Base-by-base conservation (phyloP, 1,140 invertebrate species). In the Meteorus sp. region DNA sequence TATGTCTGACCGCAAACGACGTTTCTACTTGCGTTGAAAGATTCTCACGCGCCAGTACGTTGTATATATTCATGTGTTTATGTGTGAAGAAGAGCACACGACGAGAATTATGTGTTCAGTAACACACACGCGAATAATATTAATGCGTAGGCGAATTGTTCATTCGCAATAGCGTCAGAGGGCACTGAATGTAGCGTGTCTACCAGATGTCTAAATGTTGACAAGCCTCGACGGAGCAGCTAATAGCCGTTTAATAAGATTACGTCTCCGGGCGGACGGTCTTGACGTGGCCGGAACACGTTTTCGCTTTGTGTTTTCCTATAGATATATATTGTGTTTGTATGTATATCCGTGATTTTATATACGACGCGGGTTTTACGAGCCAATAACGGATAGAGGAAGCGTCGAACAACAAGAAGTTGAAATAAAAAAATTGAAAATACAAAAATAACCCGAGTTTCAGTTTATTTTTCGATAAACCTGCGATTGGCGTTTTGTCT, bases 241-340 rank as follows among this genome's bases (percentile, higher is more conserved):
- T 76, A 77, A 76, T 77, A 77, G 70, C 73, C 75, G 73, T 77
- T 77, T 77, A 77, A 77, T 77, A 76, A 76, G 74, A 76, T 77
- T 76, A 76, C 71, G 75, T 77, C 73, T 72, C 66, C 64, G 62
- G 62, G 60, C 27, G 27, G 27, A 29, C 27, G 27, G 27, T 5
- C 35, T 39, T 39, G 35, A 39, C 13, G 35, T 29, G 27, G 27
- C 27, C 27, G 9, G 27, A 29, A 29, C 27, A 29, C 27, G 27
- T 29, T 29, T 9, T 9, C 27, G 27, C n/a, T n/a, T n/a, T n/a
- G n/a, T n/a, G n/a, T n/a, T n/a, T n/a, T n/a, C n/a, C n/a, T n/a
- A n/a, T n/a, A n/a, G n/a, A n/a, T n/a, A n/a, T n/a, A n/a, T n/a
- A n/a, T n/a, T n/a, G n/a, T n/a, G n/a, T n/a, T n/a, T n/a, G n/a